Base-by-base conservation (phyloP, 2,113 vertebrate genomes). In the Leuciscus idus region DNA sequence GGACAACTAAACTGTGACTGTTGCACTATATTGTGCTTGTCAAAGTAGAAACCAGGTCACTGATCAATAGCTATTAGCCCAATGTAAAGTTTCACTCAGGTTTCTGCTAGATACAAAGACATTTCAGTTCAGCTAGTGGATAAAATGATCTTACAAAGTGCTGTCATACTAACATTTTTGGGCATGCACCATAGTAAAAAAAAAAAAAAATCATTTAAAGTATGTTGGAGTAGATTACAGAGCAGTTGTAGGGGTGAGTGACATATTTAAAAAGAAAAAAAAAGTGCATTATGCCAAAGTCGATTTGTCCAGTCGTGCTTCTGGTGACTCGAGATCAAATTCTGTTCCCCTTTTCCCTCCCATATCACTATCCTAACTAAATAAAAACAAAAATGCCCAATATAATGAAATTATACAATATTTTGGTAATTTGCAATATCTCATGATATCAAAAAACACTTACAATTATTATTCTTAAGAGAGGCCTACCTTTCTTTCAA, bases 21-120 rank as follows among this genome's bases (percentile, higher is more conserved):
- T 19, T 48, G 13, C 13, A 48, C 62, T 50, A 36, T 39, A 46
- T 30, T 64, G 83, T 83, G 50, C 83, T 81, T 76, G 76, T 87
- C 59, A 79, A 23, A 79, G 85, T 70, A 83, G 88, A 89, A 92
- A 89, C 80, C 87, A 90, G 90, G 87, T 90, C 90, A 92, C 21
- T 87, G 87, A 93, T 92, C 91, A 89, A 92, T 92, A 91, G 78
- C 89, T 89, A 90, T 93, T 90, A 92, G 70, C n/a, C 46, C 50
- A 17, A 21, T 81, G 57, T 46, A 26, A 48, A 66, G 84, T 83
- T 43, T 55, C 28, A 83, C 43, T n/a, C 21, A 55, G 76, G 59
- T 80, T 81, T 83, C 15, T n/a, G 50, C 61, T 46, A 59, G 36
- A 21, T 33, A 55, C 52, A 48, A 23, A 39, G 15, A 48, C 10